Evolutionary conservation across 2,888 invertebrate species (phyloP).

Genomic region (Meta bourneti): DNA sequence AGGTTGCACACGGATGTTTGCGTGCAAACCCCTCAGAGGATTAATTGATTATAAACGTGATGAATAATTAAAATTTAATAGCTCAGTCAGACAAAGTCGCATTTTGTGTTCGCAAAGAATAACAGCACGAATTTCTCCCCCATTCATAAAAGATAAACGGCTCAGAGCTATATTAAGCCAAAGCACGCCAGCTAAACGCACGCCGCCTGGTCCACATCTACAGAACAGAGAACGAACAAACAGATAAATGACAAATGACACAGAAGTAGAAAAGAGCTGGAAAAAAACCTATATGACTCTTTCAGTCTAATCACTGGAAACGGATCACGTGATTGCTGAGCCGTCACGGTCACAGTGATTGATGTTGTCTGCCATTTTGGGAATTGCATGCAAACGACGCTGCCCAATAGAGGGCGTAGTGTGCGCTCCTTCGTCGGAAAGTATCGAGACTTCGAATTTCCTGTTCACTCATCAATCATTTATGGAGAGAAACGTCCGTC

Average conservation of each 20-base stretch:
- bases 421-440: conserved; percentile 12
- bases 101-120: no score
- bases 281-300: conserved; percentile 30
- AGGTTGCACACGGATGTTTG: no score
- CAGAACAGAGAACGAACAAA: background rate
- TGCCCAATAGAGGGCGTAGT: conserved; percentile 47
- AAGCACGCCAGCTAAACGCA: background rate
- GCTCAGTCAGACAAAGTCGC: no score
- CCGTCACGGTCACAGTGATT: conserved; percentile 64
- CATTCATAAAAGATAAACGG: no score
- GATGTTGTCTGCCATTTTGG: conserved; percentile 65
- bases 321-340: conserved; percentile 56
- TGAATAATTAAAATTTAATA: no score
- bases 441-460: conserved; percentile 58
- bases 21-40: no score
- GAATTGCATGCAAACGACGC: conserved; percentile 63
- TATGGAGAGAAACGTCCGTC: conserved; percentile 45
- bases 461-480: conserved; percentile 49
- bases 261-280: background rate
- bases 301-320: conserved; percentile 59
- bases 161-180: no score
- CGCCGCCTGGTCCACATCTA: background rate
- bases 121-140: no score
- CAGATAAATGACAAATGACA: conserved; percentile 28
- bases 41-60: no score